Percentiles rank a stretch among this genome's conserved stretches.
Conservation (phyloP, 2,888 invertebrate species). For the Piscicola geometra region DNA sequence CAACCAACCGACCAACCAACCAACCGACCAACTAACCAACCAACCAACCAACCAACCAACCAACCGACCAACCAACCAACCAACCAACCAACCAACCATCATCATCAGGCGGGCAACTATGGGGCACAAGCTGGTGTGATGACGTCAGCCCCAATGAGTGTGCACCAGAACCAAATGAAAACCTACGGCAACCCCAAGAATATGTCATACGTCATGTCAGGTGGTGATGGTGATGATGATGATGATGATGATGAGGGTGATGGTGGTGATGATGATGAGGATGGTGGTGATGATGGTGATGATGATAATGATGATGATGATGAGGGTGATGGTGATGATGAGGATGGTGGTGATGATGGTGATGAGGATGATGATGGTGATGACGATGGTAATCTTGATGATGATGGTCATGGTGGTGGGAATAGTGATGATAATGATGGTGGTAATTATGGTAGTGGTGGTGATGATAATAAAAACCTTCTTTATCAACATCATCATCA, state of each 20-base stretch:
- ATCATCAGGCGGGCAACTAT: background rate
- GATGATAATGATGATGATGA: conserved; percentile 2
- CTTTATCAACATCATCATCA: background rate
- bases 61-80: no score
- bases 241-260: conserved; percentile 11
- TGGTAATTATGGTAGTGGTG: background rate
- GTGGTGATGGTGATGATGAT: conserved; percentile 20
- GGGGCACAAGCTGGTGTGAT: conserved; percentile 3
- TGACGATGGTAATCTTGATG: conserved; percentile 10
- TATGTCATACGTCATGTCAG: conserved; percentile 32
- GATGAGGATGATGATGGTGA: background rate
- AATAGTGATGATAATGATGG: conserved; percentile 4
- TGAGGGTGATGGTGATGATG: conserved; percentile 8
- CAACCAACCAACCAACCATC: no score
- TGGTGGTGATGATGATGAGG: conserved; percentile 23
- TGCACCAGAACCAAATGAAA: conserved; percentile 25
- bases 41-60: no score
- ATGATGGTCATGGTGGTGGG: conserved; percentile 4
- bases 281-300: conserved; percentile 16
- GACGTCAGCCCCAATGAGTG: conserved; percentile 11
- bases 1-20: no score
- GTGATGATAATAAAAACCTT: background rate
- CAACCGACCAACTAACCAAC: no score
- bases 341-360: conserved; percentile 20
- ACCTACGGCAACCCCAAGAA: conserved; percentile 30